Evolutionary conservation across 2,888 invertebrate species (phyloP).

Genomic region (Hanleya hanleyi): DNA sequence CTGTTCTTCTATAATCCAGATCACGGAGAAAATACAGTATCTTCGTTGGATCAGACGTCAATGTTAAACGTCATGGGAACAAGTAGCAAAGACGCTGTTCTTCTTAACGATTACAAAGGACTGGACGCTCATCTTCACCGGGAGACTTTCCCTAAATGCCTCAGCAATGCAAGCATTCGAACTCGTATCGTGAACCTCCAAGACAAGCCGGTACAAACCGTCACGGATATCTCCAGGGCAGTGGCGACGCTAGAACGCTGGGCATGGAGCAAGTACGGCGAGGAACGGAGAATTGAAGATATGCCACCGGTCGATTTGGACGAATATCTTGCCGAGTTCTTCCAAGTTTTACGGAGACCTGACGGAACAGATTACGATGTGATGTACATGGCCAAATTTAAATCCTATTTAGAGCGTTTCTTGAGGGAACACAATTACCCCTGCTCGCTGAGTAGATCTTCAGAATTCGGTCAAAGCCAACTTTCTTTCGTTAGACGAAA

Average conservation of each 20-base stretch:
- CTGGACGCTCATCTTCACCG: no score
- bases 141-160: no score
- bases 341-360: not conserved
- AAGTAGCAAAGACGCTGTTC: no score
- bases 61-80: no score
- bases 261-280: not conserved
- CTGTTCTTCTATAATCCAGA: no score
- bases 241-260: not conserved
- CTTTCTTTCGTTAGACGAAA: not conserved
- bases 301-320: not conserved
- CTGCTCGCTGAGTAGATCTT: not conserved
- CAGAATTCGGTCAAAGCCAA: not conserved
- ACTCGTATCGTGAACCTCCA: not conserved
- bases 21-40: no score
- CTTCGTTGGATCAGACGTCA: no score
- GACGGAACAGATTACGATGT: not conserved
- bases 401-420: not conserved
- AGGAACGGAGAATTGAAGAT: not conserved
- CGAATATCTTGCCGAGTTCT: not conserved
- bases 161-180: no score
- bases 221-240: not conserved
- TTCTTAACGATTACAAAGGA: no score
- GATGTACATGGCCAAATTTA: not conserved
- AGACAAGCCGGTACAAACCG: not conserved
- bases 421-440: not conserved